phyloP scores from a whole-genome alignment of 1,140 invertebrate species.

The Mylabris phalerata region DNA sequence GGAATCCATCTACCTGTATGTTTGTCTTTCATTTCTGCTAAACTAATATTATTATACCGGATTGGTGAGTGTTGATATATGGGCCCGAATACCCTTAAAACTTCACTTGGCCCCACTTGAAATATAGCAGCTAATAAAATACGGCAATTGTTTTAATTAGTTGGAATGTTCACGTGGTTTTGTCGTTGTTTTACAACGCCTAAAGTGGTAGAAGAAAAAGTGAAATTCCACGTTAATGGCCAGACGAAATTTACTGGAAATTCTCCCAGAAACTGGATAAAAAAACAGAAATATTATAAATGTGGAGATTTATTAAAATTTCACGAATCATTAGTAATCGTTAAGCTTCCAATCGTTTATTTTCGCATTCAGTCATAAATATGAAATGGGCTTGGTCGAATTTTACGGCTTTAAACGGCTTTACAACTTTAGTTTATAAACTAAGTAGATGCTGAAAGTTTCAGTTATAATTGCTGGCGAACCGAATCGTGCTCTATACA shows the following conservation, averaged over 20 bases:
- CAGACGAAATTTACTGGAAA: too few relatives aligned
- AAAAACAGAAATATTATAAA: too few relatives aligned
- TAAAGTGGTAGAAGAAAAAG: too few relatives aligned
- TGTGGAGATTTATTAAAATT: slow-evolving; percentile 4
- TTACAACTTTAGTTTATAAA: slow-evolving; percentile 12
- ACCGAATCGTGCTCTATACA: background rate
- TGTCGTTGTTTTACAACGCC: too few relatives aligned
- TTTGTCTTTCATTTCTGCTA: slow-evolving; percentile 12
- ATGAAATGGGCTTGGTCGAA: slow-evolving; percentile 2
- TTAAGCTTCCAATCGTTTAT: background rate
- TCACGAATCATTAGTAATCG: slow-evolving; percentile 8
- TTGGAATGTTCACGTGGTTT: too few relatives aligned
- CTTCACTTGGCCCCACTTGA: too few relatives aligned
- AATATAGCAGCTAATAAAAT: too few relatives aligned
- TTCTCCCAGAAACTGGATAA: too few relatives aligned
- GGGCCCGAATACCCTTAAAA: too few relatives aligned
- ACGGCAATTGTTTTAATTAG: too few relatives aligned
- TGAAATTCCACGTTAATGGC: too few relatives aligned
- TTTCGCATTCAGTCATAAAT: background rate
- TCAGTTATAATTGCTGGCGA: slow-evolving; percentile 8
- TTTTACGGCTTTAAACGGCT: slow-evolving; percentile 10
- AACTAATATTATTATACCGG: slow-evolving; percentile 12
- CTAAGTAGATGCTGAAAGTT: slow-evolving; percentile 1
- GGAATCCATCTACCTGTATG: background rate
- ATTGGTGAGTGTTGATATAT: slow-evolving; percentile 5